Conservation (phyloP, 2,888 invertebrate species). For the Rotaria macrura region DNA sequence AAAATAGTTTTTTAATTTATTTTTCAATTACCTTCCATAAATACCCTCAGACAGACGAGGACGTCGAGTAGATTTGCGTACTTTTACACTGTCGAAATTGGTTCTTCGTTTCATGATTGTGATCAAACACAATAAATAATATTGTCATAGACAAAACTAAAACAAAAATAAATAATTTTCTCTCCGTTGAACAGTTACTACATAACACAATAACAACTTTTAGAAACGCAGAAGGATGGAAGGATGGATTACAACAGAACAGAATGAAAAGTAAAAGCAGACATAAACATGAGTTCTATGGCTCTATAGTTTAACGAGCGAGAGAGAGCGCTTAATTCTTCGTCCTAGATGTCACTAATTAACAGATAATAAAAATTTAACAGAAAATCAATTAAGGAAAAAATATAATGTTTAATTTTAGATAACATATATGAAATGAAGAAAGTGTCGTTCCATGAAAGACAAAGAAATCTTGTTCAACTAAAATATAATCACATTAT, state of each 20-base stretch:
- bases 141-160: constrained; percentile 8
- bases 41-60: neutral
- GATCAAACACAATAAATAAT: neutral
- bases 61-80: constrained; percentile 4
- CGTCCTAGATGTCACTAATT: neutral
- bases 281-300: neutral
- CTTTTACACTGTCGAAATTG: constrained; percentile 10
- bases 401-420: neutral
- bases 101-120: neutral
- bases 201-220: neutral
- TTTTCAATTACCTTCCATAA: neutral
- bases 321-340: neutral
- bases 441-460: too few relatives aligned
- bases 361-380: neutral
- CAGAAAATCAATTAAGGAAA: neutral
- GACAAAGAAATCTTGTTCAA: too few relatives aligned
- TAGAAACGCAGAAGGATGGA: neutral
- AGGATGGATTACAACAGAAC: neutral
- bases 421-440: neutral
- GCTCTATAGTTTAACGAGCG: neutral
- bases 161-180: neutral
- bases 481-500: too few relatives aligned
- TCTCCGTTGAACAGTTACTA: neutral
- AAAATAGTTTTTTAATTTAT: neutral
- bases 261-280: neutral